phyloP scores from a whole-genome alignment of 2,888 invertebrate genomes.

The Neelides folsomi region DNA sequence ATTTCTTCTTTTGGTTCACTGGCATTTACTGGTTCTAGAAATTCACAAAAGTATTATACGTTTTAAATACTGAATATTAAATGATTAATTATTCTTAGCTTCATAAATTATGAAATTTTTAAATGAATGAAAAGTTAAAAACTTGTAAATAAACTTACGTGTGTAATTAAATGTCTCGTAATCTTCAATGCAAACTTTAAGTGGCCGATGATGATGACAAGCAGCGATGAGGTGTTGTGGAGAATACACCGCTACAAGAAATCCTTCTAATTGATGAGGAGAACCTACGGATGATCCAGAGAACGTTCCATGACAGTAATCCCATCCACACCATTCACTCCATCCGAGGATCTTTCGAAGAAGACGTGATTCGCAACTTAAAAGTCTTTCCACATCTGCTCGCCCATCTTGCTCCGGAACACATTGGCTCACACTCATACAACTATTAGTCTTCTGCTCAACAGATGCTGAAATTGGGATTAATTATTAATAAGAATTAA shows the following conservation, averaged over 20 bases:
- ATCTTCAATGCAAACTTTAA: slow-evolving; percentile 15
- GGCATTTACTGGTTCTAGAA: background rate
- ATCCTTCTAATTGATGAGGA: slow-evolving; percentile 31
- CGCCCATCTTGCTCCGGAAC: background rate
- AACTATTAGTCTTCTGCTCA: background rate
- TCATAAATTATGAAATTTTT: too few species aligned
- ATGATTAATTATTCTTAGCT: too few species aligned
- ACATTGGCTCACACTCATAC: slow-evolving; percentile 3
- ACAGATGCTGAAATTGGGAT: too few species aligned
- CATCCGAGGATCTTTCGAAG: slow-evolving; percentile 17
- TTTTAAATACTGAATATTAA: too few species aligned
- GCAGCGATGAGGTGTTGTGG: slow-evolving; percentile 24
- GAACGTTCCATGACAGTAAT: slow-evolving; percentile 21
- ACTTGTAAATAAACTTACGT: too few species aligned
- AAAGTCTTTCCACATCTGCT: background rate
- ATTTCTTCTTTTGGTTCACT: slow-evolving; percentile 5
- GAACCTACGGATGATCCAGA: slow-evolving; percentile 22
- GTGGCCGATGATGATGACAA: slow-evolving; percentile 25
- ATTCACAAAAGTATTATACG: too few species aligned
- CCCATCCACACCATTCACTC: slow-evolving; percentile 29
- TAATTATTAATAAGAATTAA: too few species aligned
- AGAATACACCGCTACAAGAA: slow-evolving; percentile 28
- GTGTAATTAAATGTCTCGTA: too few species aligned
- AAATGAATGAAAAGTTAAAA: too few species aligned
- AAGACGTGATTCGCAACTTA: slow-evolving; percentile 20